Conservation (phyloP, 2,113 vertebrate genomes). For the Clupea harengus region DNA sequence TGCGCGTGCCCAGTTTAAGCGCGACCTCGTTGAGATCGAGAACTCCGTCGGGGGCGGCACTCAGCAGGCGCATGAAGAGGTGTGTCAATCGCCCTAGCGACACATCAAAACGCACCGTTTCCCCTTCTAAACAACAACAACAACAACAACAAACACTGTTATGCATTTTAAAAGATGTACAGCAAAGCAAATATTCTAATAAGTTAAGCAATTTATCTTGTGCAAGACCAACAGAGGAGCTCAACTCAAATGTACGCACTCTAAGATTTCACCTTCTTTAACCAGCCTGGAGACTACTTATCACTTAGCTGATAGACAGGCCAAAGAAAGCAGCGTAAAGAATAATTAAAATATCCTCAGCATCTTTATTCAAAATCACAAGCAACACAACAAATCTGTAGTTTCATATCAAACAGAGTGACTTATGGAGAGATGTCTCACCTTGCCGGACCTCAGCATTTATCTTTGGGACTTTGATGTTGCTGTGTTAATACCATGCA, state of each 20-base stretch:
- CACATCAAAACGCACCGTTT: slow-evolving; percentile 67
- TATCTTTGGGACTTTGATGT: not conserved
- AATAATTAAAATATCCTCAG: too few relatives aligned
- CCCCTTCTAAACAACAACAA: not conserved
- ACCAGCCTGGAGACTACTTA: too few relatives aligned
- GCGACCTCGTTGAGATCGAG: slow-evolving; percentile 82
- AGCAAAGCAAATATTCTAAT: not conserved
- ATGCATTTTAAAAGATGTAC: not conserved
- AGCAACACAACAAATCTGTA: not conserved
- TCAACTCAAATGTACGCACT: not conserved
- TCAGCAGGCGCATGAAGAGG: slow-evolving; percentile 83
- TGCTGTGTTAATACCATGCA: not conserved
- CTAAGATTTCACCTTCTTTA: too few relatives aligned
- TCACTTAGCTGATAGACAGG: too few relatives aligned
- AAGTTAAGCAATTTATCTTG: not conserved
- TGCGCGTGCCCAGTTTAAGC: slow-evolving; percentile 72
- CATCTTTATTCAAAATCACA: too few relatives aligned
- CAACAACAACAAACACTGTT: not conserved
- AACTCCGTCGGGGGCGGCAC: slow-evolving; percentile 72
- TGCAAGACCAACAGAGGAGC: not conserved
- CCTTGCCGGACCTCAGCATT: not conserved
- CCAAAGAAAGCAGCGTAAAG: too few relatives aligned
- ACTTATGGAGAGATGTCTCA: not conserved
- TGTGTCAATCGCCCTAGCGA: slow-evolving; percentile 78
- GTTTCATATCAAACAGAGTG: not conserved